A percentile compares a stretch with the other conserved stretches of the same genome.
phyloP scores from a whole-genome alignment of 1,140 invertebrate species.

The Achroia grisella region DNA sequence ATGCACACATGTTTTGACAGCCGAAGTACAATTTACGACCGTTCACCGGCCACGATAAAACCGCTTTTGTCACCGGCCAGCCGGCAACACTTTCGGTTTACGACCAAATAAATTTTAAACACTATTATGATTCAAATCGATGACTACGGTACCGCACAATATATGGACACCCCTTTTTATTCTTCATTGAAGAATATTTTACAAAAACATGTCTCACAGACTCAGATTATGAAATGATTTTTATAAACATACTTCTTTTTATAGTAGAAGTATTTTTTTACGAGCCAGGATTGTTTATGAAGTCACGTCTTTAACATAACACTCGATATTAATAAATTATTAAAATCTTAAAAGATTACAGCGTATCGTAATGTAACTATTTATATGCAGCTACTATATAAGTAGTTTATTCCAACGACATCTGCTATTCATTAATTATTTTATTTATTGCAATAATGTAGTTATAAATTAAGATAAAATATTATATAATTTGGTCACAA shows the following conservation, averaged over 20 bases:
- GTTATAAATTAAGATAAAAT: too few relatives aligned
- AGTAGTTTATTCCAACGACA: constrained; percentile 17
- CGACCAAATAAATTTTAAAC: constrained; percentile 68
- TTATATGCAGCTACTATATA: constrained; percentile 14
- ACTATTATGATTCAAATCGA: constrained; percentile 70
- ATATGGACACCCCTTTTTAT: constrained; percentile 56
- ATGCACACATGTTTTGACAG: constrained; percentile 38
- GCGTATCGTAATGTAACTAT: too few relatives aligned
- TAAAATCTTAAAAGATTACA: constrained; percentile 25
- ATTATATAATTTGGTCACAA: too few relatives aligned
- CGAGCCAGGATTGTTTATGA: constrained; percentile 8
- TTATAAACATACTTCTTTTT: constrained; percentile 6
- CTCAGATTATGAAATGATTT: constrained; percentile 17
- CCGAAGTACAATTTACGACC: constrained; percentile 61
- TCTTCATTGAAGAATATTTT: constrained; percentile 36
- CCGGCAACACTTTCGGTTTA: constrained; percentile 56
- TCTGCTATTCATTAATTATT: constrained; percentile 26
- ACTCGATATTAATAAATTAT: constrained; percentile 34
- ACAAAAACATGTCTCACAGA: constrained; percentile 42
- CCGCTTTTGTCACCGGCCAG: constrained; percentile 60
- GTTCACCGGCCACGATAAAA: constrained; percentile 56
- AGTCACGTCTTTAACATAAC: constrained; percentile 32
- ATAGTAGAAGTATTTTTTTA: background rate
- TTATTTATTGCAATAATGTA: background rate
- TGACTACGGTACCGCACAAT: constrained; percentile 29